phyloP scores from a whole-genome alignment of 2,888 invertebrate species.

The Epistrophe eligans region DNA sequence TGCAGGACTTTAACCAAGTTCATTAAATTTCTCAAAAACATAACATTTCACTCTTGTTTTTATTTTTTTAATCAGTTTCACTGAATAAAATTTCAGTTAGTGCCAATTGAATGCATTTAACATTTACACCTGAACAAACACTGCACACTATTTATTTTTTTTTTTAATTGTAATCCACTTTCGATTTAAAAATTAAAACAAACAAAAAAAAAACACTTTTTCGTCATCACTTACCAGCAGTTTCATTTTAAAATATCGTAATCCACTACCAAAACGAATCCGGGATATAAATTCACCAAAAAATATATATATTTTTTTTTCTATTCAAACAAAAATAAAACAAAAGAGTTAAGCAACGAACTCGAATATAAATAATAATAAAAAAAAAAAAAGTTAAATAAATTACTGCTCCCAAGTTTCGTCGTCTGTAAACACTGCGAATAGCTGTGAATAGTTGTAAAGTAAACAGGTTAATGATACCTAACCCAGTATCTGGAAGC shows the following conservation, averaged over 20 bases:
- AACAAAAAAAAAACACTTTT: constrained; percentile 12
- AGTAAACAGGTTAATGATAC: constrained; percentile 84
- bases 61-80: background rate
- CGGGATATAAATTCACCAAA: constrained; percentile 69
- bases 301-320: constrained; percentile 32
- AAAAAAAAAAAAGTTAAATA: constrained; percentile 75
- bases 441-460: constrained; percentile 80
- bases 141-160: background rate
- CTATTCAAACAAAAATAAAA: constrained; percentile 50
- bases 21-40: background rate
- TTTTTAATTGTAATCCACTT: constrained; percentile 49
- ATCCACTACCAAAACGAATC: constrained; percentile 70
- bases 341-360: constrained; percentile 78
- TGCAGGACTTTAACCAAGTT: background rate
- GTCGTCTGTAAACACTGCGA: constrained; percentile 62
- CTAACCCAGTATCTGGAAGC: constrained; percentile 80
- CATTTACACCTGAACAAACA: constrained; percentile 44
- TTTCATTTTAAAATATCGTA: constrained; percentile 79
- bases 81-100: constrained; percentile 17
- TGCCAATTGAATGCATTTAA: constrained; percentile 38
- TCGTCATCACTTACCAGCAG: constrained; percentile 79
- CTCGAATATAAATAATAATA: constrained; percentile 66
- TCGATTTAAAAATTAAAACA: constrained; percentile 19
- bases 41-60: constrained; percentile 20
- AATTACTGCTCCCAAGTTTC: constrained; percentile 74